Evolutionary conservation across 1,140 invertebrate genomes (phyloP).

Genomic region (Drosophila athabasca): DNA sequence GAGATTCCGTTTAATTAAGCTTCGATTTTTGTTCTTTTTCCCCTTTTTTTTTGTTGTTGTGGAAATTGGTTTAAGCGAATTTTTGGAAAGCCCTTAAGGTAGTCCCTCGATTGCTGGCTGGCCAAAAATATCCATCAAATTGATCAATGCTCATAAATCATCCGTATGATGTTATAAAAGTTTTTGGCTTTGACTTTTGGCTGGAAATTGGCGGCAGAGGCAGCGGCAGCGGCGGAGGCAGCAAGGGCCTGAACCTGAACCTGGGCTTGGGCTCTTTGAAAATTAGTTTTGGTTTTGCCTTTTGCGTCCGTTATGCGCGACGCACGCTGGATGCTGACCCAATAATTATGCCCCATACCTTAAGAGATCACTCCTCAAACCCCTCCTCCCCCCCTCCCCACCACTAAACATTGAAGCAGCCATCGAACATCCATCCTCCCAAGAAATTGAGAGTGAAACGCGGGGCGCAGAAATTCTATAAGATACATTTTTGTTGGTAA

Average conservation of each 20-base stretch:
- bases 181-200: conserved; percentile 49
- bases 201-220: conserved; percentile 64
- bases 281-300: conserved; percentile 73
- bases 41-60: conserved; percentile 15
- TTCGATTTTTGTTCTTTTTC: conserved; percentile 23
- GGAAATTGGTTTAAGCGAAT: conserved; percentile 78
- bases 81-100: conserved; percentile 78
- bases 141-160: conserved; percentile 81
- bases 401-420: conserved; percentile 9
- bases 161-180: conserved; percentile 50
- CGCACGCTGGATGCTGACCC: conserved; percentile 59
- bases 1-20: conserved; percentile 81
- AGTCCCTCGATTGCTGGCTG: conserved; percentile 42
- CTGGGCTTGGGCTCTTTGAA: conserved; percentile 25
- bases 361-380: conserved; percentile 2
- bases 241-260: conserved; percentile 28
- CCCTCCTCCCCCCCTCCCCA: conserved; percentile 3
- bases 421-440: conserved; percentile 25
- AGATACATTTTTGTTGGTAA: conserved; percentile 45
- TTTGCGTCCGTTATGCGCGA: conserved; percentile 43
- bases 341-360: conserved; percentile 66
- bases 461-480: conserved; percentile 52
- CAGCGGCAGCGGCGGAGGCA: conserved; percentile 36
- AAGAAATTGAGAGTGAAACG: conserved; percentile 78
- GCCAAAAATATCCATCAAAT: conserved; percentile 81